A percentile compares a stretch with the other conserved stretches of the same genome.
Evolutionary conservation across 2,888 invertebrate genomes (phyloP).

Genomic region (Hirtodrosophila alboralis): DNA sequence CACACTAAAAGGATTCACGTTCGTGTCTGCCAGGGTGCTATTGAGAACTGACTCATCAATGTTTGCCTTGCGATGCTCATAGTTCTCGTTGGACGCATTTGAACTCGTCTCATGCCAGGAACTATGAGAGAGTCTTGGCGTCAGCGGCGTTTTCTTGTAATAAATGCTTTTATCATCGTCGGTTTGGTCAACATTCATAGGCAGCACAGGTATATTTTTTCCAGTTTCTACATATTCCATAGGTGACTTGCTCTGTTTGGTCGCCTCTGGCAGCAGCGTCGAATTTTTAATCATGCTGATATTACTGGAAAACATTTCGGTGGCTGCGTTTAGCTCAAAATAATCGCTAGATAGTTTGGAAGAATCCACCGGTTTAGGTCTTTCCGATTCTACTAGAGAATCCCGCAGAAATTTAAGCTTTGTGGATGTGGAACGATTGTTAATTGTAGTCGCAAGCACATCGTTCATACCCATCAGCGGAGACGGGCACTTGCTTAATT

Average conservation of each 20-base stretch:
- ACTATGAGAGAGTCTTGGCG: slow-evolving; percentile 69
- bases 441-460: neutral
- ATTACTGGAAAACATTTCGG: slow-evolving; percentile 80
- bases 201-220: no score
- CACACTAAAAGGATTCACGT: slow-evolving; percentile 92
- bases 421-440: slow-evolving; percentile 4
- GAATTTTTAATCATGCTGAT: slow-evolving; percentile 82
- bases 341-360: slow-evolving; percentile 20
- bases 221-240: neutral
- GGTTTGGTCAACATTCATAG: slow-evolving; percentile 8
- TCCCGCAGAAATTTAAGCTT: slow-evolving; percentile 35
- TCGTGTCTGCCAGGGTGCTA: slow-evolving; percentile 41
- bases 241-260: slow-evolving; percentile 24
- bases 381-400: neutral
- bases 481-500: slow-evolving; percentile 39
- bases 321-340: slow-evolving; percentile 80
- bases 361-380: neutral
- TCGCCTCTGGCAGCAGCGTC: slow-evolving; percentile 66
- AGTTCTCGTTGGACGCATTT: slow-evolving; percentile 28
- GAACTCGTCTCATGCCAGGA: slow-evolving; percentile 68
- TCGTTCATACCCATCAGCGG: slow-evolving; percentile 1
- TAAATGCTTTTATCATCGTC: slow-evolving; percentile 79
- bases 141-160: slow-evolving; percentile 64
- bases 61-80: slow-evolving; percentile 60
- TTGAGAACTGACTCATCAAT: slow-evolving; percentile 43